A percentile compares a stretch with the other conserved stretches of the same genome.
Evolutionary conservation across 2,113 vertebrate genomes (phyloP).

Genomic region (Salvator merianae): DNA sequence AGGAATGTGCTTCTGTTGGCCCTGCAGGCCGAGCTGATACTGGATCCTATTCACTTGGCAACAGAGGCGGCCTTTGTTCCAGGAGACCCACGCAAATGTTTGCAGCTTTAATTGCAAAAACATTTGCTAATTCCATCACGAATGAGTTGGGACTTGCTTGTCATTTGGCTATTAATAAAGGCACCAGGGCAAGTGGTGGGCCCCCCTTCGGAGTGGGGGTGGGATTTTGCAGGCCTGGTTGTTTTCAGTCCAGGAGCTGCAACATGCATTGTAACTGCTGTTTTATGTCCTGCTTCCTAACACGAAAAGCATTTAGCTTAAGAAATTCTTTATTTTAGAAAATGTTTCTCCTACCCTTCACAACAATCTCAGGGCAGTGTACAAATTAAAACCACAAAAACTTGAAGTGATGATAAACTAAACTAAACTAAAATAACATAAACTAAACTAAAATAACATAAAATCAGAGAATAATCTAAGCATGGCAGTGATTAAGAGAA

Average conservation of each 20-base stretch:
- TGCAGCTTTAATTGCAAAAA: conserved; percentile 74
- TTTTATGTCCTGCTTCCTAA: background rate
- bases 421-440: no score
- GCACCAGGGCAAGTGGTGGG: conserved; percentile 7
- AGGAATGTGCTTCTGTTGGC: conserved; percentile 75
- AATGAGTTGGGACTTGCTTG: conserved; percentile 59
- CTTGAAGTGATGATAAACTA: no score
- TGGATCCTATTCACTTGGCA: conserved; percentile 70
- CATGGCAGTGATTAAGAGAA: no score
- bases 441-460: no score
- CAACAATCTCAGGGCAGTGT: no score
- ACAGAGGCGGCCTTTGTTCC: conserved; percentile 78
- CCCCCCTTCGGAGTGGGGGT: background rate
- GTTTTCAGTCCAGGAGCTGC: background rate
- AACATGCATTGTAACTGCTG: background rate
- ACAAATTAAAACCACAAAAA: no score
- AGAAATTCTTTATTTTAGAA: background rate
- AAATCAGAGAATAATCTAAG: no score
- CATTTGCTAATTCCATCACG: conserved; percentile 71
- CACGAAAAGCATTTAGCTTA: background rate
- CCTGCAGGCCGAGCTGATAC: conserved; percentile 64
- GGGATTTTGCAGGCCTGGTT: background rate
- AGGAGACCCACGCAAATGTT: conserved; percentile 66
- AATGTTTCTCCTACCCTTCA: no score
- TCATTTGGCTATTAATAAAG: conserved; percentile 68